Evolutionary conservation across 1,140 invertebrate species (phyloP).

Genomic region (Brachionus plicatilis): DNA sequence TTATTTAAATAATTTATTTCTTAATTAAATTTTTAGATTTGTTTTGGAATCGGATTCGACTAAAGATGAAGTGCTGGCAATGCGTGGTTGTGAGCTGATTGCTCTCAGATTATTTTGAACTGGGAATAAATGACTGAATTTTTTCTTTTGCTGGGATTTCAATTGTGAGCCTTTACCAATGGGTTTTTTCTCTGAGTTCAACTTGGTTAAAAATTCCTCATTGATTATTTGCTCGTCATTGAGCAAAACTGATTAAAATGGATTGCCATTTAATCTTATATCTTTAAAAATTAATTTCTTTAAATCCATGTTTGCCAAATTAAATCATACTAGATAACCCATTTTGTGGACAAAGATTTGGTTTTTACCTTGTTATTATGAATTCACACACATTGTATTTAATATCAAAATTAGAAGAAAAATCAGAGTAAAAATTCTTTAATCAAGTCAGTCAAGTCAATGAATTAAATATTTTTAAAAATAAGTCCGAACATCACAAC

Average conservation of each 20-base stretch:
- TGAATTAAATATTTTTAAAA: no score
- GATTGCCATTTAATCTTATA: background rate
- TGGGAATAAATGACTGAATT: background rate
- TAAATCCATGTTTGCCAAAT: background rate
- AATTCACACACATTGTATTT: no score
- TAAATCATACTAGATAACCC: no score
- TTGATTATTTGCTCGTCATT: background rate
- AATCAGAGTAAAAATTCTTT: no score
- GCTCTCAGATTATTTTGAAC: background rate
- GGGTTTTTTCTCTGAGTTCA: background rate
- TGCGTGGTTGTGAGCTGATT: background rate
- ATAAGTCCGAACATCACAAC: no score
- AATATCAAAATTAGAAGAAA: no score
- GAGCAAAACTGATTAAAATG: background rate
- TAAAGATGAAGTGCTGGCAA: background rate
- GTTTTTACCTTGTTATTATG: no score
- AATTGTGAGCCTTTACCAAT: background rate
- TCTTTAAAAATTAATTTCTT: background rate
- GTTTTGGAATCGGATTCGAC: background rate
- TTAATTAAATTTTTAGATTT: background rate
- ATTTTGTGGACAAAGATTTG: no score
- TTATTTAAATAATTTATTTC: background rate
- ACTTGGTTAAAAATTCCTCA: constrained; percentile 4
- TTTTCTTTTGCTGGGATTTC: background rate
- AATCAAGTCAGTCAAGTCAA: no score